phyloP scores from a whole-genome alignment of 2,888 invertebrate genomes.

The Zaprionus lineosus region DNA sequence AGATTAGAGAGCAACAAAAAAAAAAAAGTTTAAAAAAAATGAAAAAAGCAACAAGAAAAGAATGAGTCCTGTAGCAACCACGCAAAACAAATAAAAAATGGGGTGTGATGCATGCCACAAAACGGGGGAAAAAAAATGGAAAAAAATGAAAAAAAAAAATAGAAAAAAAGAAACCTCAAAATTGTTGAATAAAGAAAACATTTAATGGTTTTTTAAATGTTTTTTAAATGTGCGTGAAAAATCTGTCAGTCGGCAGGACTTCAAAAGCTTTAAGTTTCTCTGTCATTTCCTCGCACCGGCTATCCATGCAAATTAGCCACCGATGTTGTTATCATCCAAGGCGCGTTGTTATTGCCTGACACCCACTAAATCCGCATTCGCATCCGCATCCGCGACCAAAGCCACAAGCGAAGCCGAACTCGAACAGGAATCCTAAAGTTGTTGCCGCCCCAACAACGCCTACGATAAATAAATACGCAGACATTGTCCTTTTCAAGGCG shows the following conservation, averaged over 20 bases:
- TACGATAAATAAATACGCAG: slow-evolving; percentile 54
- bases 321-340: slow-evolving; percentile 72
- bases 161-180: slow-evolving; percentile 12
- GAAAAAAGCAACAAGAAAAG: slow-evolving; percentile 1
- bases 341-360: slow-evolving; percentile 47
- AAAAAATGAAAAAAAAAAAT: slow-evolving; percentile 26
- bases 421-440: slow-evolving; percentile 43
- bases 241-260: slow-evolving; percentile 52
- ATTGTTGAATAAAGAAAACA: slow-evolving; percentile 44
- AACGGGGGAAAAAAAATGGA: slow-evolving; percentile 32
- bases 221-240: slow-evolving; percentile 78
- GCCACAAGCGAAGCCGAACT: slow-evolving; percentile 31
- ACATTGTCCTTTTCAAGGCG: slow-evolving; percentile 57
- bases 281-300: slow-evolving; percentile 26
- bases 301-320: slow-evolving; percentile 76
- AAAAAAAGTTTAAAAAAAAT: slow-evolving; percentile 12
- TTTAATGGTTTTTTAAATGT: slow-evolving; percentile 81
- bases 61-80: slow-evolving; percentile 4
- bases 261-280: slow-evolving; percentile 58
- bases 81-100: slow-evolving; percentile 46
- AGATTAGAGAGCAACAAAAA: slow-evolving; percentile 75
- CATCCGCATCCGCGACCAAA: too few species aligned
- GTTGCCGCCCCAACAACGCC: slow-evolving; percentile 59
- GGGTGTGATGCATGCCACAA: slow-evolving; percentile 62
- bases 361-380: slow-evolving; percentile 43